Base-by-base conservation (phyloP, 2,888 invertebrate species). In the Conops quadrifasciatus region DNA sequence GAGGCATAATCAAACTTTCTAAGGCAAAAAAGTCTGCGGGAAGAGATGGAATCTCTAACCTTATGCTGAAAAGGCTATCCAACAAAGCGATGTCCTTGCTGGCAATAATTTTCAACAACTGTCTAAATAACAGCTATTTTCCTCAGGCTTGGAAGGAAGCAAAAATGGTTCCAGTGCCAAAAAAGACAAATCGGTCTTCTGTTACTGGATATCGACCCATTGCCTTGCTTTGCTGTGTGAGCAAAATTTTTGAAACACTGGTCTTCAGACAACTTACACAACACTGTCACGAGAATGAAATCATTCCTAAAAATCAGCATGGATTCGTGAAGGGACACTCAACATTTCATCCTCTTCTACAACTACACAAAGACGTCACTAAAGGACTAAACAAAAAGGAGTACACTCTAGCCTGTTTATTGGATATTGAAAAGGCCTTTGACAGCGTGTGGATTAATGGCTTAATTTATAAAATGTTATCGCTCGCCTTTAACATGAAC, bases 101-200 rank as follows among this genome's bases (percentile, higher is more conserved):
- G 30, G 51, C 67, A 1, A 24, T 70, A 3, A 70, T 72, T 28
- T 66, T 59, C 19, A 72, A 70, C 47, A 67, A 70, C 47, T 72
- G 70, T 43, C 16, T 70, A 1, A 70, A 70, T 21, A 70, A 67
- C n/a, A n/a, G n/a, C n/a, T n/a, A n/a, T n/a, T n/a, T n/a, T n/a
- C n/a, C n/a, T n/a, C n/a, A n/a, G n/a, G n/a, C n/a, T n/a, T n/a
- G n/a, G n/a, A n/a, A n/a, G n/a, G n/a, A n/a, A n/a, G 53, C 53
- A 7, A 21, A 21, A 53, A 53, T 53, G 4, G 53, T 53, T 3
- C 53, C 53, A 19, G 24, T 53, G 2, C 53, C 53, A 5, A 53
- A 53, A 11, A 53, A 53, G n/a, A n/a, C 53, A 2, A 2, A 21
- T 19, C 19, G 21, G 19, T 21, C 53, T n/a, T 7, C 7, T 7